Evolutionary conservation across 2,113 vertebrate species (phyloP).

Genomic region (Rhombomys opimus): DNA sequence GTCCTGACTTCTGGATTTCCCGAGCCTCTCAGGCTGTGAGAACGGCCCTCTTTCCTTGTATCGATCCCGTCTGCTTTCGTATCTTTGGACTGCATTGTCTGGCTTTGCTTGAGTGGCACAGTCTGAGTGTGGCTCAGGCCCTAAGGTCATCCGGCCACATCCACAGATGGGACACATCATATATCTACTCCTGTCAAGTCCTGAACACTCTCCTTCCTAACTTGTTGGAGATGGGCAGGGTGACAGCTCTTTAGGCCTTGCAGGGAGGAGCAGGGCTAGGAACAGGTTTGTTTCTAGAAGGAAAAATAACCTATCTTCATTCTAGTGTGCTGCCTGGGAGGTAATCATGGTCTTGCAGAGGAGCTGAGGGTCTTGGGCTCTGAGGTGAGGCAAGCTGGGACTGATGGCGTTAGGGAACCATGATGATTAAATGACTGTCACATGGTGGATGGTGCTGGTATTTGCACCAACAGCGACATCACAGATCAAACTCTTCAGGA

Average conservation of each 20-base stretch:
- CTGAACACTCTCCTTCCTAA: rapidly evolving
- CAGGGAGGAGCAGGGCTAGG: no score
- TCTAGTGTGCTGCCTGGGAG: background rate
- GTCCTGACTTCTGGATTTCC: background rate
- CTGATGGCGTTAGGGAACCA: background rate
- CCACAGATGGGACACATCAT: rapidly evolving
- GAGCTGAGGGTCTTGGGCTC: background rate
- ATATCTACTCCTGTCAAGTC: background rate
- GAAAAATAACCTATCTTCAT: background rate
- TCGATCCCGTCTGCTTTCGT: background rate
- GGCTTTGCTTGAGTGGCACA: background rate
- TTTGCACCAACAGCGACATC: background rate
- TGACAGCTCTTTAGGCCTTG: background rate
- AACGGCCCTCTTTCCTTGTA: background rate
- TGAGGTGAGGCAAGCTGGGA: background rate
- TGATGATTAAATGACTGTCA: background rate
- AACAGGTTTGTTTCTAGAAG: background rate
- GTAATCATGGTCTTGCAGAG: background rate
- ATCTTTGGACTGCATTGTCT: background rate
- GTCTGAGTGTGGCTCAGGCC: background rate
- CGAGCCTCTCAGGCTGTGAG: background rate
- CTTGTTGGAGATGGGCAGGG: background rate
- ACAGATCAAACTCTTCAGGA: background rate
- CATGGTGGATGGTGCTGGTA: background rate
- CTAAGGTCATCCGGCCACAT: background rate